Evolutionary conservation across 1,140 invertebrate genomes (phyloP).

Genomic region (Drosophila sturtevanti): DNA sequence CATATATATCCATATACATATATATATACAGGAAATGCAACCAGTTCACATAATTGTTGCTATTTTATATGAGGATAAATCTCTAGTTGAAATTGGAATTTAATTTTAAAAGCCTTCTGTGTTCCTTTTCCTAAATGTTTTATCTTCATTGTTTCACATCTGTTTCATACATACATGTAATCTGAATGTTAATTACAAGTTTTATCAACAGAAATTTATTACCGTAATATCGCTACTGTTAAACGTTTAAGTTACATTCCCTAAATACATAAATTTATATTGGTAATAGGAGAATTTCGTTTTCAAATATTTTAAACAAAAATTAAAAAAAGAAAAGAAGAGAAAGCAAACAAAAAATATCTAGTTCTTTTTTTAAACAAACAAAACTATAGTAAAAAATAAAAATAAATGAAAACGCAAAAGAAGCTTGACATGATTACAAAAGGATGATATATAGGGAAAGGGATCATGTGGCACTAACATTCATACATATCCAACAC

Average conservation of each 20-base stretch:
- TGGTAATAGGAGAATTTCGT: not conserved
- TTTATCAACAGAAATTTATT: too few species aligned
- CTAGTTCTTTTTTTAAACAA: not conserved
- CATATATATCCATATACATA: not conserved
- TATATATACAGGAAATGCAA: not conserved
- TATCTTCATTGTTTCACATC: too few species aligned
- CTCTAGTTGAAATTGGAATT: too few species aligned
- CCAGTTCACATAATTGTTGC: not conserved
- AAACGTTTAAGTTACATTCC: not conserved
- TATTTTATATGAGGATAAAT: too few species aligned
- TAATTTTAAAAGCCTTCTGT: too few species aligned
- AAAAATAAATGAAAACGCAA: not conserved
- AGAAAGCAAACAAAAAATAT: too few species aligned
- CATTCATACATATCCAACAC: not conserved
- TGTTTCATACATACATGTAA: too few species aligned
- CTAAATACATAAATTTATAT: not conserved
- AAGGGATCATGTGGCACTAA: not conserved
- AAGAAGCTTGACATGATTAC: not conserved
- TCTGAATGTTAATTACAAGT: too few species aligned
- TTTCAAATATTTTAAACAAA: not conserved
- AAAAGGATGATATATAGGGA: not conserved
- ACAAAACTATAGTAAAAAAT: not conserved
- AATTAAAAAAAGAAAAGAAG: not conserved
- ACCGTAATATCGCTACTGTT: too few species aligned
- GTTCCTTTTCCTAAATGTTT: too few species aligned